phyloP scores from a whole-genome alignment of 2,113 vertebrate species.

The Mus spicilegus region DNA sequence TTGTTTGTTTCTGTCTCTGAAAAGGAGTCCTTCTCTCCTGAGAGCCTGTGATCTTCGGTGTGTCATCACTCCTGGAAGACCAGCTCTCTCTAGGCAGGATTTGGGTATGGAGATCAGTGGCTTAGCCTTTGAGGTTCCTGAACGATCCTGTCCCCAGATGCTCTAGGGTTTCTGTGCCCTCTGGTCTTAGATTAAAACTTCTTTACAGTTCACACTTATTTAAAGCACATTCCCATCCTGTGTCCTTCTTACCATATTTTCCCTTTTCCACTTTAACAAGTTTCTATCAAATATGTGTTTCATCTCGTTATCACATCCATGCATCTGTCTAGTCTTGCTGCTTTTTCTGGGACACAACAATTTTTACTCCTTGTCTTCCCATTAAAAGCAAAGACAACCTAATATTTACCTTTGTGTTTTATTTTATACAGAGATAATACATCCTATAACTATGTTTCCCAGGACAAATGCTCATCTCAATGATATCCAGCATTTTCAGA shows the following conservation, averaged over 20 bases:
- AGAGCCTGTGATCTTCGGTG: too few relatives aligned
- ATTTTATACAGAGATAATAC: neutral
- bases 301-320: neutral
- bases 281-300: neutral
- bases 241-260: neutral
- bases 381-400: neutral
- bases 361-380: neutral
- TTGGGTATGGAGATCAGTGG: too few relatives aligned
- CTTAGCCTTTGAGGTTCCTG: too few relatives aligned
- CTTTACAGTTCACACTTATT: neutral
- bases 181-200: too few relatives aligned
- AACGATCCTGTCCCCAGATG: too few relatives aligned
- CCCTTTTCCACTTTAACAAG: neutral
- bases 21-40: too few relatives aligned
- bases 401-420: rapidly evolving
- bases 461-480: neutral
- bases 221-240: neutral
- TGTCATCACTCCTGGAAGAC: too few relatives aligned
- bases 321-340: neutral
- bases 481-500: neutral
- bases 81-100: too few relatives aligned
- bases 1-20: too few relatives aligned
- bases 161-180: too few relatives aligned
- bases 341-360: neutral
- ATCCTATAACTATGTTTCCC: neutral